phyloP scores from a whole-genome alignment of 2,113 vertebrate species.

The Neoarius graeffei region DNA sequence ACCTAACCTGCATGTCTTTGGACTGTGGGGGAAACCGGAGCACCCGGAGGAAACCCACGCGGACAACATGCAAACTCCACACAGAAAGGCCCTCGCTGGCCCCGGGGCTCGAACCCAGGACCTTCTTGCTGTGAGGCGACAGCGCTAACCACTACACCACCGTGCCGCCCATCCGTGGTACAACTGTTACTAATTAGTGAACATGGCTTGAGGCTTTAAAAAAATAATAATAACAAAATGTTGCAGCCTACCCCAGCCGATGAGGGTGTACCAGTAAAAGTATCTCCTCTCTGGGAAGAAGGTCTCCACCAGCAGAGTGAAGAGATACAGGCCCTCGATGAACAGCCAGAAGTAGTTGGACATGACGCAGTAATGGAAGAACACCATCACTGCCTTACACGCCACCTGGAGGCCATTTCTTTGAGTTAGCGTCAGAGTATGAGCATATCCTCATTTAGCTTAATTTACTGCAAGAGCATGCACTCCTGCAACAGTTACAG shows the following conservation, averaged over 20 bases:
- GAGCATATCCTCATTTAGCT: neutral
- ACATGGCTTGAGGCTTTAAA: neutral
- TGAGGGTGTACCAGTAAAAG: conserved; percentile 91
- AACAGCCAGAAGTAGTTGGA: conserved; percentile 99
- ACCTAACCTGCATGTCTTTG: too few relatives aligned
- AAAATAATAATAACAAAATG: neutral
- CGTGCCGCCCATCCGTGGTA: too few relatives aligned
- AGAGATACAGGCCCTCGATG: conserved; percentile 96
- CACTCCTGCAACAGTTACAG: too few relatives aligned
- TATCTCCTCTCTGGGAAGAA: conserved; percentile 96
- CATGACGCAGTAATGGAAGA: conserved; percentile 99
- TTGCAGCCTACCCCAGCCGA: conserved; percentile 73
- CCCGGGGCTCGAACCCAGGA: too few relatives aligned
- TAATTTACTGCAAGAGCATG: neutral
- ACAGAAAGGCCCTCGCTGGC: too few relatives aligned
- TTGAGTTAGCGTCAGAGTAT: neutral
- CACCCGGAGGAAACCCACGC: too few relatives aligned
- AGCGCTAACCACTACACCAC: too few relatives aligned
- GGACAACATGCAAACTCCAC: too few relatives aligned
- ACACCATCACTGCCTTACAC: conserved; percentile 97
- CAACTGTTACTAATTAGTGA: neutral
- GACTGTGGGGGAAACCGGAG: too few relatives aligned
- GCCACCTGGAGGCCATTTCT: conserved; percentile 76
- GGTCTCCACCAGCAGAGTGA: conserved; percentile 94
- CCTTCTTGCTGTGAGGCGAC: too few relatives aligned